phyloP scores from a whole-genome alignment of 1,140 invertebrate species.

The Nylanderia fulva region DNA sequence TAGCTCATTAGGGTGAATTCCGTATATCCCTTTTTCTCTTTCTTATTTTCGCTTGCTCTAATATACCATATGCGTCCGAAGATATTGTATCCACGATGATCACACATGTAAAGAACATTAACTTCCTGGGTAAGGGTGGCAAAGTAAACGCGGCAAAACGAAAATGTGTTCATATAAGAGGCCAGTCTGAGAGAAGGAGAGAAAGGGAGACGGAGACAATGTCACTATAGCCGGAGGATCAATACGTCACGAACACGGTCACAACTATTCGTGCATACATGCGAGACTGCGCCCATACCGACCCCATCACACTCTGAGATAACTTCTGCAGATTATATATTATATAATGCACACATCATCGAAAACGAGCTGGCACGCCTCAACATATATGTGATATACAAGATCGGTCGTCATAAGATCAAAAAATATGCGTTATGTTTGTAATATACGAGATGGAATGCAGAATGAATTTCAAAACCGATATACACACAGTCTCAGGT shows the following conservation, averaged over 20 bases:
- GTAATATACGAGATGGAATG: not conserved
- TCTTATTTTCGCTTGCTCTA: not conserved
- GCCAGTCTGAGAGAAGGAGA: slow-evolving; percentile 8
- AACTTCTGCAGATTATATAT: slow-evolving; percentile 7
- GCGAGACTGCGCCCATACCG: slow-evolving; percentile 13
- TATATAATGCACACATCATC: not conserved
- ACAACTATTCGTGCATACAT: slow-evolving; percentile 49
- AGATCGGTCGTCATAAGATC: not conserved
- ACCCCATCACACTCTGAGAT: slow-evolving; percentile 4
- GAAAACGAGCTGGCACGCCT: not conserved
- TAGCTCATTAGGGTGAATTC: not conserved
- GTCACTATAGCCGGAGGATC: slow-evolving; percentile 72
- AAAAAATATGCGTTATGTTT: not conserved
- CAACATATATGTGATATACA: not conserved
- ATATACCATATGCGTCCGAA: not conserved
- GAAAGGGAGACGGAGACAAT: slow-evolving; percentile 61
- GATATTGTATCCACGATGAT: slow-evolving; percentile 14
- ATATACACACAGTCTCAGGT: not conserved
- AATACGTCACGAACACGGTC: slow-evolving; percentile 72
- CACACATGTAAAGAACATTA: slow-evolving; percentile 12
- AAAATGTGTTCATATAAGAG: slow-evolving; percentile 52
- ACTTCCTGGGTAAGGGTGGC: not conserved
- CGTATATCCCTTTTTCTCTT: not conserved
- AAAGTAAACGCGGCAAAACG: slow-evolving; percentile 58
- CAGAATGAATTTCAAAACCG: not conserved